Evolutionary conservation across 2,888 invertebrate species (phyloP), one percentile per base, ranked within the genome.

Genomic region (Coelogynopora nodosa): DNA sequence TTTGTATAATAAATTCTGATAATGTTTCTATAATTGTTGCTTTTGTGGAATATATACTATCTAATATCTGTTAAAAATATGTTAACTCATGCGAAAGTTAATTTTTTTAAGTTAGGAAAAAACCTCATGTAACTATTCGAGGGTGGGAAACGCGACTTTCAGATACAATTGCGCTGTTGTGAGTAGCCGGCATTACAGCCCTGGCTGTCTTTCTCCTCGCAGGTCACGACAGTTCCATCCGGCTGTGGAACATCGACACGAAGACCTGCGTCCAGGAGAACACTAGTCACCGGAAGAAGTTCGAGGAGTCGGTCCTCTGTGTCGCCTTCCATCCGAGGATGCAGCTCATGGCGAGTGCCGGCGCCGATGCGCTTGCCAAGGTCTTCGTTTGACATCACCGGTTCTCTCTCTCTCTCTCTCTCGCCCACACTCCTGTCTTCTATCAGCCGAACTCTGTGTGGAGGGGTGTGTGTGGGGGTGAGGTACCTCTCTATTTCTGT

Each of bases 231-330:
- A 93, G 93, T 90, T 93, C 93, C 87, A 92, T 94, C 88, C 92
- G 94, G 86, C 90, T 94, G 89, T 94, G 94, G 94, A 93, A 93
- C 90, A 91, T 93, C 90, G 93, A 99, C 93, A 97, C 96, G 93
- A 97, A 97, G 93, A 97, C 97, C 88, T 99, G 99, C 94, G 96
- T 99, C 90, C 99, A 99, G 93, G 99, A 99, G 93, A 98, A 99
- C 92, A 98, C 98, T 86, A 97, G 98, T 89, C 99, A 99, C 93
- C 95, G 98, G 91, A 98, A 98, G 93, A 99, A 99, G 94, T 97
- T 97, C 93, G 98, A 99, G 93, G 98, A 98, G 93, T 96, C 97
- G 92, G 98, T 99, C 93, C 94, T 97, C 91, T 97, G 97, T 92
- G 99, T 99, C 90, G 98, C 98, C 91, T 99, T 99, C 94, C 99